Conservation (phyloP, 2,113 vertebrate genomes). For the Axis porcinus region DNA sequence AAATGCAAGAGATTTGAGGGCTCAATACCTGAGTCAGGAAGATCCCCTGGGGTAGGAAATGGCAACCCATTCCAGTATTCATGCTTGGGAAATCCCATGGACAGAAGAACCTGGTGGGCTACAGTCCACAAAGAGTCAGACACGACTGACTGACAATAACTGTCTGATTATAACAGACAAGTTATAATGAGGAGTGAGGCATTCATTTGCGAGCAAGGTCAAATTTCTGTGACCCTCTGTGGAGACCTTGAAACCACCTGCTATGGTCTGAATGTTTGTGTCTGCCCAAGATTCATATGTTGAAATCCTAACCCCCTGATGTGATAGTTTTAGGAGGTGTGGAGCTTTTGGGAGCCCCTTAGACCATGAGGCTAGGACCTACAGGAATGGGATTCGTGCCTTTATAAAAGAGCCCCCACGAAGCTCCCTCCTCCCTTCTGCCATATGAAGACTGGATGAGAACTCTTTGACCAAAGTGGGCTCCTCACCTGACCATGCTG, state of each 20-base stretch:
- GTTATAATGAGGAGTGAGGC: fast-evolving
- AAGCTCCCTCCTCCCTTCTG: no score
- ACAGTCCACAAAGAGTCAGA: neutral
- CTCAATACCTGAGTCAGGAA: neutral
- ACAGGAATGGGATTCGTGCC: neutral
- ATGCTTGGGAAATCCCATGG: neutral
- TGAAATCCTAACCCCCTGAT: fast-evolving
- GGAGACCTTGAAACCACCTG: neutral
- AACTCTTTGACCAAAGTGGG: neutral
- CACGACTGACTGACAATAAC: neutral
- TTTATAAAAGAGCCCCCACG: neutral
- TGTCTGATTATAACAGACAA: neutral
- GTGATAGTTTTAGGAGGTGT: neutral
- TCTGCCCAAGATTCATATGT: neutral
- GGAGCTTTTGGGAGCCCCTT: neutral
- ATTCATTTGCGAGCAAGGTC: neutral
- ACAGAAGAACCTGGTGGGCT: neutral
- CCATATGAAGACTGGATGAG: neutral
- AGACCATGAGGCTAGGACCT: neutral
- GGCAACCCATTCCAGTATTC: neutral
- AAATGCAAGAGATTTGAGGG: neutral
- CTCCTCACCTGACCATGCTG: neutral
- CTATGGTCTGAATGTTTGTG: neutral
- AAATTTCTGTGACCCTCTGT: neutral
- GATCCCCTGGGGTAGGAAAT: neutral